Evolutionary conservation across 2,113 vertebrate genomes (phyloP), one percentile per base, ranked within the genome.

Genomic region (Hucho hucho): DNA sequence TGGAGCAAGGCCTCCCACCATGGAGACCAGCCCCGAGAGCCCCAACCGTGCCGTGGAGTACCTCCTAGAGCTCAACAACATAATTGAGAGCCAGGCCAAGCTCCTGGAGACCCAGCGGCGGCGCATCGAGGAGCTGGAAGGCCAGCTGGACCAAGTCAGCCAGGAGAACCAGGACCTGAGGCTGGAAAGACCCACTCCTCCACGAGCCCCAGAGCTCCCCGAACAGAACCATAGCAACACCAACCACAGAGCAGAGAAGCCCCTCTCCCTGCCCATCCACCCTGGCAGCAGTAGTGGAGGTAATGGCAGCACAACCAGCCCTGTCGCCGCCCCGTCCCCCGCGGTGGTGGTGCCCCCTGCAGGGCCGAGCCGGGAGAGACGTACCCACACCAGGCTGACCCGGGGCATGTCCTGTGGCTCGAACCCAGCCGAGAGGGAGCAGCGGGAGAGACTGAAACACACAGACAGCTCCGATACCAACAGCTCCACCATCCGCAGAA

Each of bases 31-130:
- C 87, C 93, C 95, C 0, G 96, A 96, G 82, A 96, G 93, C 93
- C 96, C 96, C 6, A 97, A 95, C 90, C 91, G 96, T 87, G 96
- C 96, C 0, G 96, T 97, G 90, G 96, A 97, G 91, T 97, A 97
- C 87, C 94, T 97, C 85, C 92, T 97, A 92, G 96, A 97, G 88
- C 95, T 97, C 88, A 97, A 97, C 90, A 97, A 97, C 93, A 97
- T 97, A 82, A 97, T 97, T 3, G 96, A 97, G 91, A 97, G 93
- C 90, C 96, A 97, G 93, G 95, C 96, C 93, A 96, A 96, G 90
- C 94, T 97, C 83, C 92, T 97, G 87, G 96, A 96, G 92, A 95
- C 93, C 56, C 96, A 97, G 91, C 90, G 96, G 26, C 92, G 96
- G 79, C 95, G 96, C 80, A 96, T 97, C 13, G 95, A 97, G 84